A percentile compares a stretch with the other conserved stretches of the same genome.
Conservation (phyloP, 2,888 invertebrate genomes). For the Tinea trinotella region DNA sequence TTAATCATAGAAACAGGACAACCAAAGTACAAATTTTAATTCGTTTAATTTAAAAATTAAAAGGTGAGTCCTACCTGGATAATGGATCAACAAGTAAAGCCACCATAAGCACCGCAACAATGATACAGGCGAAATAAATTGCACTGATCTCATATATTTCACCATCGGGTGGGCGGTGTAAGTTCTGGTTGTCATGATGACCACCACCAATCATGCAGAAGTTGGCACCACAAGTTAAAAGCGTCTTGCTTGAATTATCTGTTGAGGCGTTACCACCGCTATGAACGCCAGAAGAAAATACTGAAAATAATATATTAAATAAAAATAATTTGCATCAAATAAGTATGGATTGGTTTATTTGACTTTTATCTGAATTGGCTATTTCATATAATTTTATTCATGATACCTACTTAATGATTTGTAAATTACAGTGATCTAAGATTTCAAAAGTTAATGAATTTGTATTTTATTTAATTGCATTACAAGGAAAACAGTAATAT, state of each 20-base stretch:
- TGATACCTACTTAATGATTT: neutral
- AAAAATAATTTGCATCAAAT: neutral
- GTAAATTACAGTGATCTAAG: no score
- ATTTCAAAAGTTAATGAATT: no score
- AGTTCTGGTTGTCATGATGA: constrained; percentile 79
- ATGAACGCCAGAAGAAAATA: constrained; percentile 84
- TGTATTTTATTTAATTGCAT: no score
- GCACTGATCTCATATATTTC: constrained; percentile 92
- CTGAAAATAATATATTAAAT: constrained; percentile 55
- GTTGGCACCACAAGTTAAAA: constrained; percentile 82
- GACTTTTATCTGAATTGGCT: neutral
- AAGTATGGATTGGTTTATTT: no score
- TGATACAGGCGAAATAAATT: constrained; percentile 90
- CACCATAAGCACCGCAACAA: constrained; percentile 88
- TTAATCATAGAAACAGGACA: no score
- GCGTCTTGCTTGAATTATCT: constrained; percentile 61
- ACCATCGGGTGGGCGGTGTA: constrained; percentile 84
- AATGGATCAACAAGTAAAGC: constrained; percentile 91
- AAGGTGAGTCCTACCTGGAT: constrained; percentile 85
- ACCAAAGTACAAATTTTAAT: no score
- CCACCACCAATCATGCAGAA: constrained; percentile 81
- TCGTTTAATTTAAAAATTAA: no score
- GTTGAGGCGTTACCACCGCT: constrained; percentile 51
- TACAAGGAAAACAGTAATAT: no score
- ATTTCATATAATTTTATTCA: neutral